Percentiles rank a stretch among this genome's conserved stretches.
Evolutionary conservation across 2,888 invertebrate species (phyloP).

Genomic region (Terebella lapidaria): DNA sequence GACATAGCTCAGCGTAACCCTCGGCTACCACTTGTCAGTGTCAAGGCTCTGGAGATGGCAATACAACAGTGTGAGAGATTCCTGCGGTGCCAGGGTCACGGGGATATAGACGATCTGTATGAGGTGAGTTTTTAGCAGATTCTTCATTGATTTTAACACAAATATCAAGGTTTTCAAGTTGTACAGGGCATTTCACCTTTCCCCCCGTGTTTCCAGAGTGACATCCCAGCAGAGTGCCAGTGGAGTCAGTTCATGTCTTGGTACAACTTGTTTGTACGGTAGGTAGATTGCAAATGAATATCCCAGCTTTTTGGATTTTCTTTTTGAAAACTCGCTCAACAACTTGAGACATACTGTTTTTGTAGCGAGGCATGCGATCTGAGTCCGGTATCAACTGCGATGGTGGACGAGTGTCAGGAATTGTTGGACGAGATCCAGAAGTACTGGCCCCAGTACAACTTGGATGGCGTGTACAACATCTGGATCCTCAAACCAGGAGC

Average conservation of each 20-base stretch:
- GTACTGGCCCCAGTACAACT: conserved; percentile 48
- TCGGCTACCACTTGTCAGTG: conserved; percentile 58
- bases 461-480: conserved; percentile 80
- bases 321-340: too few relatives aligned
- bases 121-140: conserved; percentile 4
- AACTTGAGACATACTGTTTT: too few relatives aligned
- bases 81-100: conserved; percentile 61
- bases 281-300: too few relatives aligned
- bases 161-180: too few relatives aligned
- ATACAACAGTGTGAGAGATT: conserved; percentile 73
- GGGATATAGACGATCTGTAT: conserved; percentile 64
- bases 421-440: conserved; percentile 63
- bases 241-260: conserved; percentile 80
- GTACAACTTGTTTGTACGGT: conserved; percentile 65
- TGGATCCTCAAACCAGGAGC: conserved; percentile 96
- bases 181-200: not conserved
- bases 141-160: not conserved
- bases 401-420: conserved; percentile 55
- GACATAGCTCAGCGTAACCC: not conserved
- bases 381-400: conserved; percentile 21
- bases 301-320: too few relatives aligned
- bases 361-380: conserved; percentile 40
- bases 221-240: conserved; percentile 5
- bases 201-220: conserved; percentile 6
- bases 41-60: conserved; percentile 75